phyloP scores from a whole-genome alignment of 2,888 invertebrate genomes.

The Mayetiola destructor region DNA sequence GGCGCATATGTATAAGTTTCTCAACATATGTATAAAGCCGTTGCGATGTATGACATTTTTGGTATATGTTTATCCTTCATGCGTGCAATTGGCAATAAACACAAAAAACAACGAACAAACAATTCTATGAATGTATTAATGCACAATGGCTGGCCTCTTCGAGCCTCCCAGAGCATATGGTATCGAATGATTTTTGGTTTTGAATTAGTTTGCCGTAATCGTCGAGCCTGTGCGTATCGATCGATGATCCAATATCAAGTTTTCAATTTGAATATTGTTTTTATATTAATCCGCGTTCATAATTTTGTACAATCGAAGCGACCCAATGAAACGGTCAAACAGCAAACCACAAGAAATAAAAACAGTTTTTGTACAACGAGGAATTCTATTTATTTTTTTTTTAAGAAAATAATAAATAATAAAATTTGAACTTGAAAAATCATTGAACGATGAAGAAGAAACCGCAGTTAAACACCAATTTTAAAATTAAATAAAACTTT shows the following conservation, averaged over 20 bases:
- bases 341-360: too few relatives aligned
- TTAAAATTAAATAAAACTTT: too few relatives aligned
- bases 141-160: not conserved
- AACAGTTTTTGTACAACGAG: too few relatives aligned
- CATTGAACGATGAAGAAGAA: too few relatives aligned
- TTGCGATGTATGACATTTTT: not conserved
- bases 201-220: conserved; percentile 9
- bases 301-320: not conserved
- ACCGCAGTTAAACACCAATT: too few relatives aligned
- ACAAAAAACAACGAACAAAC: not conserved
- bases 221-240: not conserved
- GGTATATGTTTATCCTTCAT: conserved; percentile 1
- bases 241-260: not conserved
- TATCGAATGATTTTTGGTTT: conserved; percentile 1
- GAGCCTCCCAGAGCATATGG: too few relatives aligned
- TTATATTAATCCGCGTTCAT: not conserved
- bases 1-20: too few relatives aligned
- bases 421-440: too few relatives aligned
- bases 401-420: not conserved
- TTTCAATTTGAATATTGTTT: not conserved
- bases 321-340: too few relatives aligned
- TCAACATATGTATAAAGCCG: not conserved
- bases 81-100: conserved; percentile 3
- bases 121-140: not conserved
- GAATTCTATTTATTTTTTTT: not conserved